Percentiles rank a stretch among this genome's conserved stretches.
Conservation (phyloP, 1,140 invertebrate species). For the Drosophila paulistorum region DNA sequence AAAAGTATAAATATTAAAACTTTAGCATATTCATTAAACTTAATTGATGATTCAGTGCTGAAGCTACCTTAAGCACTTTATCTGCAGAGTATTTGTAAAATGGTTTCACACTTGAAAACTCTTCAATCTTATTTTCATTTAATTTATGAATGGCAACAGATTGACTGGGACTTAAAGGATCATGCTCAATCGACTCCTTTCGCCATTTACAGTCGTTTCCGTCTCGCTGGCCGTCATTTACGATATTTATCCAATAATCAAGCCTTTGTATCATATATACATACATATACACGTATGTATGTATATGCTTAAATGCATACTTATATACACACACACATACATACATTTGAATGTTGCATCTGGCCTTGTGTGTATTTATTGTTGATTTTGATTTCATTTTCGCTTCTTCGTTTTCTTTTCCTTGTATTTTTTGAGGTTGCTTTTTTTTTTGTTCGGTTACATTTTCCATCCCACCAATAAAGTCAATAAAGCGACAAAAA, state of each 20-base stretch:
- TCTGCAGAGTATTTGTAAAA: conserved; percentile 7
- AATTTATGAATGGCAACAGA: conserved; percentile 21
- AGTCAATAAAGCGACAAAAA: conserved; percentile 66
- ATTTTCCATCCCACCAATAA: conserved; percentile 49
- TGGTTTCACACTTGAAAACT: not conserved
- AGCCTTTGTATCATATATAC: conserved; percentile 20
- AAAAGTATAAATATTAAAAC: too few relatives aligned
- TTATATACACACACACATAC: conserved; percentile 3
- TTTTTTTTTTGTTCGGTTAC: conserved; percentile 30
- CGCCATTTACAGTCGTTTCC: conserved; percentile 35
- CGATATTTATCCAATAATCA: conserved; percentile 61
- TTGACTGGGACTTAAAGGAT: conserved; percentile 11
- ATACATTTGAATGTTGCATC: conserved; percentile 17
- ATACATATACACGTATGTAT: not conserved
- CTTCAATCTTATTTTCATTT: conserved; percentile 16
- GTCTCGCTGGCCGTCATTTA: conserved; percentile 30
- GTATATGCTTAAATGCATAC: conserved; percentile 17
- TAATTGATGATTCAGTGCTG: not conserved
- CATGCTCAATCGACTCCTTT: conserved; percentile 18
- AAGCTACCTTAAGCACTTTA: not conserved
- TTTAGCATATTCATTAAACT: not conserved
- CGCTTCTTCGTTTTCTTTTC: not conserved
- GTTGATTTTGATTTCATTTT: conserved; percentile 42
- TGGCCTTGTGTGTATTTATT: conserved; percentile 40
- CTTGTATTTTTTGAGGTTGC: not conserved